Evolutionary conservation across 2,888 invertebrate genomes (phyloP).

Genomic region (Coleophora deauratella): DNA sequence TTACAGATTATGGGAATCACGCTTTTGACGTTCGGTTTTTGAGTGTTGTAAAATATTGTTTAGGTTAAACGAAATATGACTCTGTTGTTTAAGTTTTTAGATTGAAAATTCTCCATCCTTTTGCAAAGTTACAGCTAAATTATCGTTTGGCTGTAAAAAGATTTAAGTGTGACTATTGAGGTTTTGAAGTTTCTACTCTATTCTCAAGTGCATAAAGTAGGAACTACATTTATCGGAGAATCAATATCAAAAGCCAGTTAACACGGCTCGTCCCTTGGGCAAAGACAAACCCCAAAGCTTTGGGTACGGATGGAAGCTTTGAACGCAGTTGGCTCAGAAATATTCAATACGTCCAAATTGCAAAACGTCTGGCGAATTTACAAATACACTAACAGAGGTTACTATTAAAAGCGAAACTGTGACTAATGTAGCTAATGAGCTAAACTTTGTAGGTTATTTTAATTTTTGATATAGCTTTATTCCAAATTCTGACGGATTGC

Average conservation of each 20-base stretch:
- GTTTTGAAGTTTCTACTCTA: constrained; percentile 19
- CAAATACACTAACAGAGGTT: no score
- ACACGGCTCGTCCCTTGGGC: constrained; percentile 51
- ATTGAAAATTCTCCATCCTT: constrained; percentile 16
- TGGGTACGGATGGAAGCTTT: constrained; percentile 64
- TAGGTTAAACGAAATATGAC: not conserved
- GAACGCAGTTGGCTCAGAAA: constrained; percentile 26
- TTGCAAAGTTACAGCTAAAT: constrained; percentile 27
- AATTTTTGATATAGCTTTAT: no score
- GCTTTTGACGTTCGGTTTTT: constrained; percentile 23
- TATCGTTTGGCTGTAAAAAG: constrained; percentile 15
- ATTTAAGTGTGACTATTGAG: constrained; percentile 16
- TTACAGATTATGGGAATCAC: constrained; percentile 70
- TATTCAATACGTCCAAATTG: no score
- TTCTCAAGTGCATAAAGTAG: constrained; percentile 13
- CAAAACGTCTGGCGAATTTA: no score
- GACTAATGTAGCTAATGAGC: no score
- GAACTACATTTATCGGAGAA: constrained; percentile 21
- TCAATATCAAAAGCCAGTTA: constrained; percentile 54
- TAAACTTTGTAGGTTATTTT: no score
- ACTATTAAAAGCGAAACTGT: no score
- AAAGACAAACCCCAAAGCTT: constrained; percentile 52
- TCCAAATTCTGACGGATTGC: no score
- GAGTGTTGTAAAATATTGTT: not conserved
- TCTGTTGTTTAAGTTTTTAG: not conserved